Base-by-base conservation (phyloP, 2,888 invertebrate species). In the Didymodactylos carnosus region DNA sequence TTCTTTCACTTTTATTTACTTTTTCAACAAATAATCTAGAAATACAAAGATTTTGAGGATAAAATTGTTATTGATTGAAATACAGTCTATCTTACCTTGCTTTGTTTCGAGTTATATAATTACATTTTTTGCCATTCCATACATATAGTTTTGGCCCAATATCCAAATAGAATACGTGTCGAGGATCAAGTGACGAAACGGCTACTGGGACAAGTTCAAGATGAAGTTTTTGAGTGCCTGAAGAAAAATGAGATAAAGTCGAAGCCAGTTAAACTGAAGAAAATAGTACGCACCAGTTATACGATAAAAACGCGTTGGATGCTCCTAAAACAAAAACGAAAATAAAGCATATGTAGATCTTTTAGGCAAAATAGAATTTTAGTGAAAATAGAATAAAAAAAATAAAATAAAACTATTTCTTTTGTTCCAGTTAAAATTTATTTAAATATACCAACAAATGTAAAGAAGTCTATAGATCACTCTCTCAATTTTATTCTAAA, bases 91-190 rank as follows among this genome's bases (percentile, higher is more conserved):
- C 19, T 10, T 62, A 62, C 62, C 62, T 2, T 39, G 79, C 78
- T 75, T 84, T 84, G 1, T 84, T 83, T 71, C 80, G 79, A 3
- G 83, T 80, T 75, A 84, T 83, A 98, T 86, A 84, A 92, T 98
- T 3, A 94, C 94, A 83, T 88, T 90, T 90, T 75, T 92, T 89
- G 13, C 98, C 98, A 73, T 97, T 87, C 98, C 98, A 98, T 73
- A 98, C 86, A 85, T 94, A 98, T 74, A 98, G 92, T 84, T 94
- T 92, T 79, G 92, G 91, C 6, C 98, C 98, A 82, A 94, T 97
- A 84, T 99, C 98, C 78, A 98, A 86, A 78, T 99, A 92, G 98
- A 98, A 98, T 43, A 98, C 95, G 84, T 99, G 92, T 77, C 91
- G 86, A 0, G 92, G 90, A 86, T 99, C 97, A 72, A 98, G 86